These are phyloP conservation scores for Gymnarchus niloticus DNA, from an alignment of 2,113 vertebrate genomes.

Conservation along the genomic window DNA sequence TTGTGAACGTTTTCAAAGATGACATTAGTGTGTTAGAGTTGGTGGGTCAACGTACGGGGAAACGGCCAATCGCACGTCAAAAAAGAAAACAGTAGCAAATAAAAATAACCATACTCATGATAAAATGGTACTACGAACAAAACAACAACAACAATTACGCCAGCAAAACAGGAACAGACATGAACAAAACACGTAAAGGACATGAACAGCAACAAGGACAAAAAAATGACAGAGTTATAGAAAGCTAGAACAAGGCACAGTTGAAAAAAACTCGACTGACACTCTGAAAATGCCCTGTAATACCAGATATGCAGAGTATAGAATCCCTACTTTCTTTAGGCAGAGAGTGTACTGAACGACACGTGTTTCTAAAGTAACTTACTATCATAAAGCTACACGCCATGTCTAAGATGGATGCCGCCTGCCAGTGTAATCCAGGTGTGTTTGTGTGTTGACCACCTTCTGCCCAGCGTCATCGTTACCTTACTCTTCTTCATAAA, in stretches of 20 bases:
- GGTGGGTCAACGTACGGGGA: neutral
- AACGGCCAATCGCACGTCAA: neutral
- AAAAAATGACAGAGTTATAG: neutral
- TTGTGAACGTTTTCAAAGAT: neutral
- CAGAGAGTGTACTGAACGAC: neutral
- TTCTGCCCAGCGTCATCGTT: slow-evolving; percentile 39
- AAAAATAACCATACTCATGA: neutral
- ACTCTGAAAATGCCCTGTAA: neutral
- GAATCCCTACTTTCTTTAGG: neutral
- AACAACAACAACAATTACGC: neutral
- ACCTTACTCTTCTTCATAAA: slow-evolving; percentile 99
- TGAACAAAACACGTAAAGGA: neutral
- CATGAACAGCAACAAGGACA: neutral
- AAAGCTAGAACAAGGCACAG: neutral
- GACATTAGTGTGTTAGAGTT: slow-evolving; percentile 17
- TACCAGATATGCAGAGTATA: neutral
- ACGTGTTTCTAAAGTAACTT: neutral
- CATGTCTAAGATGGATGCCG: neutral
- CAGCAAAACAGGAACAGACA: neutral
- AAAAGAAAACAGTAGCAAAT: slow-evolving; percentile 6
- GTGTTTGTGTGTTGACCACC: neutral
- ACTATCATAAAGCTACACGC: neutral
- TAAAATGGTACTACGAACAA: neutral
- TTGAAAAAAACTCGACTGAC: neutral
- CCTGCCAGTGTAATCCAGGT: neutral